Evolutionary conservation across 2,113 vertebrate genomes (phyloP), one percentile per base, ranked within the genome.

Genomic region (Sinocyclocheilus maitianheensis): DNA sequence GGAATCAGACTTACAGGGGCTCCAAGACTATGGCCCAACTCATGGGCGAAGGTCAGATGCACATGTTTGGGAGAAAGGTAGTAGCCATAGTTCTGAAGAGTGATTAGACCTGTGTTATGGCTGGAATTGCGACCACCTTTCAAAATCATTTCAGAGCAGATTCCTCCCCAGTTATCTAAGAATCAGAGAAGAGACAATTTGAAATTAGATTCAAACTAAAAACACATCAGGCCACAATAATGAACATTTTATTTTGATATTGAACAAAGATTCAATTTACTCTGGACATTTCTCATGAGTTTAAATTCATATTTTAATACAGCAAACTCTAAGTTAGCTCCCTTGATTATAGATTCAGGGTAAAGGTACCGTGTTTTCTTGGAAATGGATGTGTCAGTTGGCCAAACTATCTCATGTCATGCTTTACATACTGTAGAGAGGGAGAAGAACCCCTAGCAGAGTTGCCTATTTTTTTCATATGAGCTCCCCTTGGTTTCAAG

Each of bases 11-110:
- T 95, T 67, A 97, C 96, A 48, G 93, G 92, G 5, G 96, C 89
- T 30, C 96, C 95, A 75, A 96, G 86, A 82, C 96, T 97, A 93
- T 97, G 96, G 4, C 95, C 95, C 13, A 97, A 90, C 77, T 97
- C 96, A 13, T 97, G 96, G 5, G 95, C 95, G 0, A 97, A 65
- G 24, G 95, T 95, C 65, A 96, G 90, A 79, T 96, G 95, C 81
- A 96, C 87, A 10, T 93, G 90, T 30, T 91, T 92, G 3, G 93
- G 60, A 1, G 95, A 94, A 37, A 96, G 90, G 82, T 94, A 92
- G 74, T 89, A 89, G 76, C 95, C 95, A 0, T 95, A 96, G 85
- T 95, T 96, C 93, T 96, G 95, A 87, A 96, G 85, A 0, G 96
- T 97, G 84, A 96, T 86, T 90, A 96, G 78, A 13, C 96, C 96